These are phyloP conservation scores for Notiomystis cincta DNA, from an alignment of 2,113 vertebrate genomes.

Conservation along the genomic window DNA sequence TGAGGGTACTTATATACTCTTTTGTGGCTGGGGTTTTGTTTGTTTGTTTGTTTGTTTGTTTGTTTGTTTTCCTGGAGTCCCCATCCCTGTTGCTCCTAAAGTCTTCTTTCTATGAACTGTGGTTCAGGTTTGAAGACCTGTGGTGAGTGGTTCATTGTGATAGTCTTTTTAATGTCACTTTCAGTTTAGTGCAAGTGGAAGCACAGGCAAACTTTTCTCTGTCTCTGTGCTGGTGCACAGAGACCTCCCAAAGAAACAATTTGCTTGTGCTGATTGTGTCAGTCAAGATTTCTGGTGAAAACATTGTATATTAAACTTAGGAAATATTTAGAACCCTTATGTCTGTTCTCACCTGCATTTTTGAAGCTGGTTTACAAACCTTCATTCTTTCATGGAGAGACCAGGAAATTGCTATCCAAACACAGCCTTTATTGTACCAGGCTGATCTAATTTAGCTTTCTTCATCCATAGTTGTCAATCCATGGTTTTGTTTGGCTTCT, in stretches of 20 bases:
- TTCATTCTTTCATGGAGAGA: neutral
- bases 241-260: neutral
- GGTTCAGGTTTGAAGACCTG: neutral
- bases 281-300: neutral
- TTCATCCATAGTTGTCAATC: neutral
- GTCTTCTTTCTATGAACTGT: neutral
- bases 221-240: neutral
- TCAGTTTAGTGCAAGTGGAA: neutral
- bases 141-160: neutral
- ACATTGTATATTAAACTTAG: neutral
- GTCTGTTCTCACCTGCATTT: neutral
- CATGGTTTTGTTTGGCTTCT: neutral
- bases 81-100: neutral
- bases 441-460: neutral
- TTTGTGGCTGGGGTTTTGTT: accelerated
- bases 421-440: neutral
- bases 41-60: neutral
- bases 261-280: neutral
- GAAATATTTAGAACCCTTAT: neutral
- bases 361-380: neutral
- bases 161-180: neutral
- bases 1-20: neutral
- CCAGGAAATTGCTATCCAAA: neutral
- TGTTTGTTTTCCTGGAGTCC: neutral
- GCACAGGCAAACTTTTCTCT: neutral